phyloP scores from a whole-genome alignment of 2,888 invertebrate genomes.

The Achlya flavicornis region DNA sequence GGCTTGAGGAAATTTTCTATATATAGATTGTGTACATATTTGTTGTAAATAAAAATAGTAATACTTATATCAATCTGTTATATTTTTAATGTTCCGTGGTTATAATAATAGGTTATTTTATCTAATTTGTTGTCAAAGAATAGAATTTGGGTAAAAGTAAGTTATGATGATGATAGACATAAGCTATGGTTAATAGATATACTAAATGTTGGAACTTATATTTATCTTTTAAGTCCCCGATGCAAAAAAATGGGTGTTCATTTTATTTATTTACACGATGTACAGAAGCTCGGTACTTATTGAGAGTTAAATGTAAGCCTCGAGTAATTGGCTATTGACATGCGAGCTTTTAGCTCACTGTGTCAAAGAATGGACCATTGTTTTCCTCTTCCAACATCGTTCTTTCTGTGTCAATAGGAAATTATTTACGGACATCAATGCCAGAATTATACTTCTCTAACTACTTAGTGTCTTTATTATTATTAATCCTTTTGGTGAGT shows the following conservation, averaged over 20 bases:
- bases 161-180: too few relatives aligned
- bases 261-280: neutral
- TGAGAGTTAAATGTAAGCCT: neutral
- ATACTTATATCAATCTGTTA: too few relatives aligned
- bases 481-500: neutral
- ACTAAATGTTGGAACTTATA: too few relatives aligned
- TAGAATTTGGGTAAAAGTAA: too few relatives aligned
- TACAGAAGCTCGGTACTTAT: neutral
- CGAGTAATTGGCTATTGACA: neutral
- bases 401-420: neutral
- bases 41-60: too few relatives aligned
- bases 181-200: too few relatives aligned
- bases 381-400: neutral
- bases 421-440: neutral
- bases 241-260: neutral
- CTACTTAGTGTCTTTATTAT: neutral
- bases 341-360: neutral
- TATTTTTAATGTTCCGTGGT: too few relatives aligned
- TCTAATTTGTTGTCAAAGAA: too few relatives aligned
- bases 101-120: too few relatives aligned
- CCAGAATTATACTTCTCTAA: neutral
- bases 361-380: neutral
- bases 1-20: too few relatives aligned
- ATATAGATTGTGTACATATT: too few relatives aligned
- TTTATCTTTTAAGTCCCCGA: too few relatives aligned